These are phyloP conservation scores for Danio aesculapii DNA, from an alignment of 2,797 vertebrate genomes.

Conservation along the genomic window DNA sequence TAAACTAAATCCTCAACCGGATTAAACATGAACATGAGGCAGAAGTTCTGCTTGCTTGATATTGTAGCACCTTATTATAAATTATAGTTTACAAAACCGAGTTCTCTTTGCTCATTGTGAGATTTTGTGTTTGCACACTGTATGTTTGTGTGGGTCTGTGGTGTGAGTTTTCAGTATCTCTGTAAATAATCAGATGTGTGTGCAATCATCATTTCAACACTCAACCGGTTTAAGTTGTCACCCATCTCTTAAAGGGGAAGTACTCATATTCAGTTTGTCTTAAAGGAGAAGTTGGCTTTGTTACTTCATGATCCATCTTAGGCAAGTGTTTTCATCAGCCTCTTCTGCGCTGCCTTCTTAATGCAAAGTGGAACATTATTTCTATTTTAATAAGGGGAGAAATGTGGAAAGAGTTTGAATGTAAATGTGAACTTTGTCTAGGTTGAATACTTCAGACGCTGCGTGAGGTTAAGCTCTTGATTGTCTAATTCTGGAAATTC, in stretches of 20 bases:
- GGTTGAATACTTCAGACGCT: background rate
- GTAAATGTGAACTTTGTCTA: background rate
- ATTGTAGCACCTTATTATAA: background rate
- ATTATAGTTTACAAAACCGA: background rate
- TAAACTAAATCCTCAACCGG: too few species aligned
- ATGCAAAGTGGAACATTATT: background rate
- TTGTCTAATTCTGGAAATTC: background rate
- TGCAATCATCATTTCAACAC: slow-evolving; percentile 62
- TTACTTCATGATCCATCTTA: slow-evolving; percentile 18
- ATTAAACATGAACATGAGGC: too few species aligned
- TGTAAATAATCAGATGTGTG: slow-evolving; percentile 54
- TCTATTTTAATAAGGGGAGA: background rate
- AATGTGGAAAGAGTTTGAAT: background rate
- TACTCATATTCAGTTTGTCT: slow-evolving; percentile 34
- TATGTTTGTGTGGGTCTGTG: slow-evolving; percentile 21
- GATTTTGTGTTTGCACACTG: background rate
- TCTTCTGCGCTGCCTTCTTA: background rate
- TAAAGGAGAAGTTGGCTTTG: slow-evolving; percentile 35
- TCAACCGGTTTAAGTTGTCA: slow-evolving; percentile 8
- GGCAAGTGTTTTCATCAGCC: slow-evolving; percentile 36
- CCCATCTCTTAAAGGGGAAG: slow-evolving; percentile 36
- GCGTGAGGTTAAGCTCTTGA: background rate
- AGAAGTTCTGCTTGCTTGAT: background rate
- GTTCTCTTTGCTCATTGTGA: background rate
- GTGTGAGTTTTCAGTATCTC: slow-evolving; percentile 19